A percentile compares a stretch with the other conserved stretches of the same genome.
These are phyloP conservation scores for Diglossa cyanea DNA, from an alignment of 2,797 vertebrate genomes.

Conservation along the genomic window DNA sequence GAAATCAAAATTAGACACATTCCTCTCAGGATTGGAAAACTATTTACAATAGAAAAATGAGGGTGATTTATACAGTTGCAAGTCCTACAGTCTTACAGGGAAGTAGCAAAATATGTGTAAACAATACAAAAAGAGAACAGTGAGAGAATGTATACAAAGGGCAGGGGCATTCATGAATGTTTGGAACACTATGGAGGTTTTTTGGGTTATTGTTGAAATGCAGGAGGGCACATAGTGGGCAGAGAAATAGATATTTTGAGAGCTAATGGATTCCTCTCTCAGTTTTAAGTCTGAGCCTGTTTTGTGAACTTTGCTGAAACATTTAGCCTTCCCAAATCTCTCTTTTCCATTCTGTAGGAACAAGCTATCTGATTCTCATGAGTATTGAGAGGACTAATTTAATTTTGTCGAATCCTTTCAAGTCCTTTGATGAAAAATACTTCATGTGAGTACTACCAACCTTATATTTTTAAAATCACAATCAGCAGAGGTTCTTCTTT, in stretches of 20 bases:
- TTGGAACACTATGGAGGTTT: not conserved
- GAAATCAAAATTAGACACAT: not conserved
- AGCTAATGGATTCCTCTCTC: not conserved
- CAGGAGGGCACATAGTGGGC: not conserved
- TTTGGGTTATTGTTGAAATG: not conserved
- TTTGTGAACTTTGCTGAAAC: not conserved
- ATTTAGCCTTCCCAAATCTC: not conserved
- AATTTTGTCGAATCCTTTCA: conserved; percentile 24
- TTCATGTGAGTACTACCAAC: not conserved
- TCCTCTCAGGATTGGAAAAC: not conserved
- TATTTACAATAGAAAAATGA: not conserved
- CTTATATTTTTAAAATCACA: not conserved
- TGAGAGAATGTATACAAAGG: not conserved
- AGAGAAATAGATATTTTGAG: not conserved
- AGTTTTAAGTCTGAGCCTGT: not conserved
- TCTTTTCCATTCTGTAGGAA: not conserved
- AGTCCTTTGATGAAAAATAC: not conserved
- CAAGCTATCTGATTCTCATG: not conserved
- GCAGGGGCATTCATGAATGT: not conserved
- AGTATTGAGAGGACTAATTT: not conserved
- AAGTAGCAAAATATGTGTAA: not conserved
- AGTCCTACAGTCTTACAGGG: not conserved
- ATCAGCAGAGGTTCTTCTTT: not conserved
- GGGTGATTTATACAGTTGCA: not conserved
- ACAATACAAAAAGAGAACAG: not conserved